phyloP scores from a whole-genome alignment of 2,888 invertebrate species.

The Drosophila pegasa region DNA sequence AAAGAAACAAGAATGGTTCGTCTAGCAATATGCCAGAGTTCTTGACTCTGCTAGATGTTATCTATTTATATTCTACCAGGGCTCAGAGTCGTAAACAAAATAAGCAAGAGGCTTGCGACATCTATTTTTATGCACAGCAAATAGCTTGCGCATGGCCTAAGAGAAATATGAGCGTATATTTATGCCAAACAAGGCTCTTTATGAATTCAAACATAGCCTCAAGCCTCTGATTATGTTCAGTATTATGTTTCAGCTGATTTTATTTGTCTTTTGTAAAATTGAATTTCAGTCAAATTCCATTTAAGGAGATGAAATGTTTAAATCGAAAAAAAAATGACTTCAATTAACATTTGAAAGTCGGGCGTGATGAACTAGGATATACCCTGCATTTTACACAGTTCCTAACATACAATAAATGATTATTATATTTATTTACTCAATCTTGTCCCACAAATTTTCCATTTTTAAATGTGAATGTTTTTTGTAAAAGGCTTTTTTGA shows the following conservation, averaged over 20 bases:
- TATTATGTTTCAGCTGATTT: background rate
- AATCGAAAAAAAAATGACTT: background rate
- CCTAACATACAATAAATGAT: no score
- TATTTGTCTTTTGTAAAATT: background rate
- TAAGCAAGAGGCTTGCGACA: background rate
- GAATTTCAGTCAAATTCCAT: background rate
- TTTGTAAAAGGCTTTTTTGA: no score
- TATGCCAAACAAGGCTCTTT: background rate
- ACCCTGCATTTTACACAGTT: no score
- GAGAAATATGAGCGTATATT: background rate
- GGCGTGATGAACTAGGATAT: no score
- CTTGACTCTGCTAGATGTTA: slow-evolving; percentile 3
- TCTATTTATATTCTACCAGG: slow-evolving; percentile 13
- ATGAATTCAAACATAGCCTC: background rate
- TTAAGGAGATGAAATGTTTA: background rate
- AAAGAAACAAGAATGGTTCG: slow-evolving; percentile 20
- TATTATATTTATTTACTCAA: background rate
- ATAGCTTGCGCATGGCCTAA: background rate
- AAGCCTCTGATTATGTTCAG: background rate
- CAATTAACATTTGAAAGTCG: no score
- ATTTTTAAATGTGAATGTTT: background rate
- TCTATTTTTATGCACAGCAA: background rate
- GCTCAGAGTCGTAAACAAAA: background rate
- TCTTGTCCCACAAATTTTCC: background rate
- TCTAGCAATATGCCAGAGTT: slow-evolving; percentile 22